phyloP scores from a whole-genome alignment of 1,140 invertebrate genomes.

The Caenorhabditis brenneri region DNA sequence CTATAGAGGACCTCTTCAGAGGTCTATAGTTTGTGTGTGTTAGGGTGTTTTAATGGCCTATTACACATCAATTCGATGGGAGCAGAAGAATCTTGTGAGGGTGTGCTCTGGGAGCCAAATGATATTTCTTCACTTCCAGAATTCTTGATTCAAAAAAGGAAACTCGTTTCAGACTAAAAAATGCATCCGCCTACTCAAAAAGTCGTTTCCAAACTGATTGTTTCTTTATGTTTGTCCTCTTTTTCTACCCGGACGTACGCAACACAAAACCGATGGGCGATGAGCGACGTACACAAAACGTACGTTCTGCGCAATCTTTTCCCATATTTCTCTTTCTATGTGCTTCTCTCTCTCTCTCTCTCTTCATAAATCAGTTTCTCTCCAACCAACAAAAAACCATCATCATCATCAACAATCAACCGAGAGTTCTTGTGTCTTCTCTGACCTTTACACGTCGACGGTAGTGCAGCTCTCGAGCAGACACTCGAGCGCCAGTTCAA shows the following conservation, averaged over 20 bases:
- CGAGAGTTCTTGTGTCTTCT: conserved; percentile 17
- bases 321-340: neutral
- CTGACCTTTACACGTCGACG: conserved; percentile 35
- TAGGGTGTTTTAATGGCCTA: conserved; percentile 26
- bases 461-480: conserved; percentile 10
- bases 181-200: conserved; percentile 30
- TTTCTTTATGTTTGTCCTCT: conserved; percentile 26
- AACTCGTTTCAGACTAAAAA: neutral
- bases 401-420: neutral
- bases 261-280: conserved; percentile 10
- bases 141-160: neutral
- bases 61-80: conserved; percentile 2
- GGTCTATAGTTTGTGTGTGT: conserved; percentile 12
- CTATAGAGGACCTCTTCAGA: neutral
- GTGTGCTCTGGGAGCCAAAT: neutral
- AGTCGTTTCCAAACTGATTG: conserved; percentile 23
- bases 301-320: conserved; percentile 34
- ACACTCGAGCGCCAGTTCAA: conserved; percentile 31
- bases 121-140: neutral
- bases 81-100: neutral
- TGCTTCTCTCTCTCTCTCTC: neutral
- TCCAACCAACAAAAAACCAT: neutral
- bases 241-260: conserved; percentile 29
- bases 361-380: conserved; percentile 29
- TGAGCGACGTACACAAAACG: conserved; percentile 15